These are phyloP conservation scores for Calycopis cecrops DNA, from an alignment of 1,140 invertebrate genomes.

Conservation along the genomic window DNA sequence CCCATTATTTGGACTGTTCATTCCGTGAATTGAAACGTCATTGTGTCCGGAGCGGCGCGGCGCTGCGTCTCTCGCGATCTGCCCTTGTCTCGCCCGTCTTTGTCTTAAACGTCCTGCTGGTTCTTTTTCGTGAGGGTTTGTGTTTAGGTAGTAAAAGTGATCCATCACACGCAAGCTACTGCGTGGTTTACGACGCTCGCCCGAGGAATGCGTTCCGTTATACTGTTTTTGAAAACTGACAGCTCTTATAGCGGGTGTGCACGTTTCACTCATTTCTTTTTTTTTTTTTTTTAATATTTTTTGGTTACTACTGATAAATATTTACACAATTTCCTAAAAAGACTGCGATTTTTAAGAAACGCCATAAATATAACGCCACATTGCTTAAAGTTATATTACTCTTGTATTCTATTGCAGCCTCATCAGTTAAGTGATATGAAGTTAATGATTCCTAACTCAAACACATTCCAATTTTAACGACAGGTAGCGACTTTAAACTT, in stretches of 20 bases:
- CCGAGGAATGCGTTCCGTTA: slow-evolving; percentile 36
- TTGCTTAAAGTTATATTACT: too few species aligned
- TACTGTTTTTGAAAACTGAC: slow-evolving; percentile 15
- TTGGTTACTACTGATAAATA: too few species aligned
- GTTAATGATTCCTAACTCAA: background rate
- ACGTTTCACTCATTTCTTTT: slow-evolving; percentile 4
- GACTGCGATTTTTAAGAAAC: too few species aligned
- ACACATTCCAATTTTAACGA: slow-evolving; percentile 7
- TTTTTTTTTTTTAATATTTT: too few species aligned
- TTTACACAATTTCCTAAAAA: too few species aligned
- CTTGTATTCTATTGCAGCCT: too few species aligned
- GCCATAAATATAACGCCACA: too few species aligned
- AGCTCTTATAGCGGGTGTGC: slow-evolving; percentile 25
- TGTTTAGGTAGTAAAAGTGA: slow-evolving; percentile 41
- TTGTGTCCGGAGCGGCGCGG: background rate
- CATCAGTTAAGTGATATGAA: too few species aligned
- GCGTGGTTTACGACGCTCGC: slow-evolving; percentile 34
- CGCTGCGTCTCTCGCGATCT: background rate
- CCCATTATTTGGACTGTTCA: background rate
- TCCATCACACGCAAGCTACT: slow-evolving; percentile 53
- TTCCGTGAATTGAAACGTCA: slow-evolving; percentile 8
- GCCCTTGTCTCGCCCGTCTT: background rate
- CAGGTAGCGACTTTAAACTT: background rate
- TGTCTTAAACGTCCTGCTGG: slow-evolving; percentile 8
- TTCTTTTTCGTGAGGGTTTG: slow-evolving; percentile 20